Base-by-base conservation (phyloP, 2,113 vertebrate genomes). In the Nothoprocta pentlandii region DNA sequence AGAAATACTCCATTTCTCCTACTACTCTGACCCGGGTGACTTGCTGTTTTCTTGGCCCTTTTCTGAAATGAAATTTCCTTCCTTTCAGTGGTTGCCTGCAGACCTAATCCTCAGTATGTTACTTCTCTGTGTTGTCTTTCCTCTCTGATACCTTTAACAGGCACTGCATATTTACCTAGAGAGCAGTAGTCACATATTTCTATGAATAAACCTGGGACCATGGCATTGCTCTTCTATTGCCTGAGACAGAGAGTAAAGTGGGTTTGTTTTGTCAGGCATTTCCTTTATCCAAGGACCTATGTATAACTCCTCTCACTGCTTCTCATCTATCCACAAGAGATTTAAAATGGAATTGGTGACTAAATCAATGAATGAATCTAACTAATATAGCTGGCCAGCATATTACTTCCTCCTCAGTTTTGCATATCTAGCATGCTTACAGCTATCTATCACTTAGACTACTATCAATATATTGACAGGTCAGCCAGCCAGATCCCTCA, bases 161-260 rank as follows among this genome's bases (percentile, higher is more conserved):
- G n/a, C 87, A 87, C 54, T 14, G 5, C 7, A 44, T 0, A 0
- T 4, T 62, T 83, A 10, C 59, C 5, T 4, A 26, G 3, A 41
- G 49, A 49, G 21, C 11, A 21, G 49, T 49, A 49, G 49, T 22
- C 49, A 47, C 47, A 21, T 47, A 47, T 47, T 47, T 17, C 10
- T 85, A 32, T n/a, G 44, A 87, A 80, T 74, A 73, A 91, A 64
- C 5, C 41, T n/a, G 63, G 25, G 36, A 87, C 30, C 25, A 12
- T 0, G 2, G 28, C 80, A 21, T 1, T 56, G 9, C 17, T 89
- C 1, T 41, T 81, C 22, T 61, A 8, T 69, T 74, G 34, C 20
- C 34, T 47, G 4, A 54, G 34, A 63, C 3, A 64, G 9, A n/a
- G 53, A 83, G 61, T 5, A 87, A 10, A 42, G 8, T 63, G 16